Evolutionary conservation across 2,888 invertebrate genomes (phyloP).

Genomic region (Drymonia ruficornis): DNA sequence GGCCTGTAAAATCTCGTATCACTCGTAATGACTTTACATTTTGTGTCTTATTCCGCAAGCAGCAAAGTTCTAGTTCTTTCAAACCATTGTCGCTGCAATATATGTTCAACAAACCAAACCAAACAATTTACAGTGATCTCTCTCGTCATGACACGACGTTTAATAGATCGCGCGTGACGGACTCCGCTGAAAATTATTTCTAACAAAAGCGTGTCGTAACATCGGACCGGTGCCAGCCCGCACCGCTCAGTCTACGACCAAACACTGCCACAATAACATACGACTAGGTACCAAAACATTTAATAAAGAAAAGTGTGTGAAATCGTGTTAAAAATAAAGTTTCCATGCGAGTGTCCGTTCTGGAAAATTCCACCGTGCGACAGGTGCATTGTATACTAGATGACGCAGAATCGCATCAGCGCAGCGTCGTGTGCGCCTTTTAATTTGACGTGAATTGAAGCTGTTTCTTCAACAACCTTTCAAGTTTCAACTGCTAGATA

Average conservation of each 20-base stretch:
- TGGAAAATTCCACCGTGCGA: conserved; percentile 47
- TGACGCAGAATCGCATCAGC: not conserved
- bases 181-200: conserved; percentile 55
- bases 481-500: not conserved
- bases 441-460: not conserved
- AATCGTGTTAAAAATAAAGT: conserved; percentile 17
- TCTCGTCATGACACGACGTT: conserved; percentile 32
- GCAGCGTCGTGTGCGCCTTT: not conserved
- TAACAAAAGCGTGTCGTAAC: conserved; percentile 67
- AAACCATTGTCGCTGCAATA: not conserved
- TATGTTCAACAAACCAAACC: not conserved
- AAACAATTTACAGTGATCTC: conserved; percentile 37
- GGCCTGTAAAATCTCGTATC: not conserved
- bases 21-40: not conserved
- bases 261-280: conserved; percentile 69
- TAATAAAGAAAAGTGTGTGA: conserved; percentile 30
- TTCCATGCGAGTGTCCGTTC: conserved; percentile 26
- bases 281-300: conserved; percentile 38
- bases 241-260: conserved; percentile 61
- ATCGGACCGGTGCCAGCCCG: conserved; percentile 62
- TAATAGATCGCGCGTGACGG: conserved; percentile 57
- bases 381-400: conserved; percentile 30
- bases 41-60: not conserved
- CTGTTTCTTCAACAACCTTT: not conserved
- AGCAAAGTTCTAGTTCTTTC: not conserved